These are phyloP conservation scores for Diaperis boleti DNA, from an alignment of 2,888 invertebrate species.

Conservation along the genomic window DNA sequence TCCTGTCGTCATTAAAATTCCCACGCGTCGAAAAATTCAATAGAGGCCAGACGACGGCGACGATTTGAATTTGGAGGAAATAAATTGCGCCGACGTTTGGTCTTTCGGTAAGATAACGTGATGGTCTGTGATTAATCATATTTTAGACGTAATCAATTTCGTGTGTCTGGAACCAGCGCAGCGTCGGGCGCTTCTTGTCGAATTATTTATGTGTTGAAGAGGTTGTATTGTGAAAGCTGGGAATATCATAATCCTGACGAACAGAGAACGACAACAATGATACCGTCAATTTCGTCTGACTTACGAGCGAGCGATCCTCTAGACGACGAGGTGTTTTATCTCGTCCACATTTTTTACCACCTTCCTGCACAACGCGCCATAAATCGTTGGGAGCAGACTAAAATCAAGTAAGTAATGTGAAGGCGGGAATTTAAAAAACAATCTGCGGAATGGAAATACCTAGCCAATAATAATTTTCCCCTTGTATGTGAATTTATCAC, in stretches of 20 bases:
- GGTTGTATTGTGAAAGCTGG: conserved; percentile 19
- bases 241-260: conserved; percentile 6
- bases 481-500: conserved; percentile 11
- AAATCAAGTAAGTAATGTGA: conserved; percentile 16
- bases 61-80: conserved; percentile 14
- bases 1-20: conserved; percentile 11
- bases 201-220: conserved; percentile 18
- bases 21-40: conserved; percentile 12
- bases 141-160: conserved; percentile 37
- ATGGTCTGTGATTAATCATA: conserved; percentile 35
- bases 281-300: conserved; percentile 24
- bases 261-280: conserved; percentile 22
- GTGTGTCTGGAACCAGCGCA: conserved; percentile 22
- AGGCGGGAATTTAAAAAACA: conserved; percentile 11
- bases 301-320: conserved; percentile 16
- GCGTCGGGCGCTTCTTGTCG: conserved; percentile 21
- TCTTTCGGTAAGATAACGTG: conserved; percentile 9
- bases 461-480: conserved; percentile 7
- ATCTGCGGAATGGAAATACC: not conserved
- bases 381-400: conserved; percentile 5
- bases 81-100: conserved; percentile 28
- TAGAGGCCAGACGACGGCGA: conserved; percentile 4
- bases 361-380: not conserved
- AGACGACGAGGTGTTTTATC: conserved; percentile 13
- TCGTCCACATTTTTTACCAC: conserved; percentile 23